Base-by-base conservation (phyloP, 2,888 invertebrate genomes). In the Crepidodera aurea region DNA sequence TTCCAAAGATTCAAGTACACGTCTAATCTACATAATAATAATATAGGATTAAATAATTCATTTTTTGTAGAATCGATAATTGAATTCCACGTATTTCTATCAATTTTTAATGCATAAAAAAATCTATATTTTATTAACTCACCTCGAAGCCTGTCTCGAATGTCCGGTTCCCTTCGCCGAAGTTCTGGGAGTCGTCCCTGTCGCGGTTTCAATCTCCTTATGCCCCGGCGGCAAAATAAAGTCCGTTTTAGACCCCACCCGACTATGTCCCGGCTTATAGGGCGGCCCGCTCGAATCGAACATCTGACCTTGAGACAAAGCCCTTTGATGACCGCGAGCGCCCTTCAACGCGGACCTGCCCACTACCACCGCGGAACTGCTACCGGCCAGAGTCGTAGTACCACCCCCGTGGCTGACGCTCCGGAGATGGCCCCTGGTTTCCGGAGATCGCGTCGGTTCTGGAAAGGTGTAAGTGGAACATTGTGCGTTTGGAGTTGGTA, bases 161-260 rank as follows among this genome's bases (percentile, higher is more conserved):
- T 93, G 93, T 1, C 91, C 64, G 59, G 37, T 15, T 7, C 40
- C 40, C 53, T 86, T 85, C 39, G 82, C 83, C 1, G 84, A 83
- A 74, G 82, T 73, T 69, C 85, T 79, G 73, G 82, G 34, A 56
- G 72, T 64, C 55, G 74, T 64, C 61, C 76, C 66, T 60, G 70
- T 59, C 53, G 68, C 60, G 12, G 69, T 69, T 4, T 76, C 78
- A 27, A 84, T 82, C 67, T 93, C 93, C 70, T 92, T 88, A 79
- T 94, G 93, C 0, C 92, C 93, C 0, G 93, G 92, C 0, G 94
- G 94, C 63, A 94, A 83, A 70, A 93, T 94, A 76, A 94, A 94
- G 77, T 94, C 94, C 1, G 94, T 94, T 78, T 91, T 92, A 65
- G 93, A 93, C 62, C 91, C 91, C 19, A 92, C 89, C 48, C 94